These are phyloP conservation scores for Xylota segnis DNA, from an alignment of 2,888 invertebrate species.

Conservation along the genomic window DNA sequence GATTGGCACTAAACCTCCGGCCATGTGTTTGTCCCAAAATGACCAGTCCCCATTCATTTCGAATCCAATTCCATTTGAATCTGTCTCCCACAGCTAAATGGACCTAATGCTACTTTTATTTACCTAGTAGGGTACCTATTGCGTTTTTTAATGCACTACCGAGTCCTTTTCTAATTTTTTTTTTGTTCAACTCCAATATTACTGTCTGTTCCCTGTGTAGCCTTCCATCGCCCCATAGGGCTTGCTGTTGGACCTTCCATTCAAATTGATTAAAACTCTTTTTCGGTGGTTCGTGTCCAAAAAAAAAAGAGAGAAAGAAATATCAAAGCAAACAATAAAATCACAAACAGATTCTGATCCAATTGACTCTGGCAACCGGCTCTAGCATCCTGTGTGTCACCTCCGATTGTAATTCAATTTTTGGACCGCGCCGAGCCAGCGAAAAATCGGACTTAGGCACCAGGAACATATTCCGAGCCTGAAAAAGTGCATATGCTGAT, in stretches of 20 bases:
- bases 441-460: slow-evolving; percentile 11
- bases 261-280: slow-evolving; percentile 67
- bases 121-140: slow-evolving; percentile 4
- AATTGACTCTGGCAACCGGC: slow-evolving; percentile 47
- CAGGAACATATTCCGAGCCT: not conserved
- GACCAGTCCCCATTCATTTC: not conserved
- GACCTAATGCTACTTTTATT: slow-evolving; percentile 39
- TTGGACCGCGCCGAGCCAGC: not conserved
- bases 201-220: not conserved
- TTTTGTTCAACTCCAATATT: slow-evolving; percentile 12
- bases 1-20: not conserved
- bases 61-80: slow-evolving; percentile 28
- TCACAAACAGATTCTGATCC: slow-evolving; percentile 58
- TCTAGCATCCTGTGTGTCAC: slow-evolving; percentile 34
- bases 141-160: not conserved
- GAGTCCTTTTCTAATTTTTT: not conserved
- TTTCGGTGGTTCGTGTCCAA: not conserved
- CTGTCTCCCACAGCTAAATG: slow-evolving; percentile 10
- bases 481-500: slow-evolving; percentile 46
- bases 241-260: slow-evolving; percentile 1
- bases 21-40: not conserved
- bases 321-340: slow-evolving; percentile 39
- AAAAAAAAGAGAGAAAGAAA: slow-evolving; percentile 4
- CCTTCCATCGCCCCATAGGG: not conserved
- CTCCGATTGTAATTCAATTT: slow-evolving; percentile 33